These are phyloP conservation scores for Drosophila arawakana DNA, from an alignment of 1,140 invertebrate genomes.

Conservation along the genomic window DNA sequence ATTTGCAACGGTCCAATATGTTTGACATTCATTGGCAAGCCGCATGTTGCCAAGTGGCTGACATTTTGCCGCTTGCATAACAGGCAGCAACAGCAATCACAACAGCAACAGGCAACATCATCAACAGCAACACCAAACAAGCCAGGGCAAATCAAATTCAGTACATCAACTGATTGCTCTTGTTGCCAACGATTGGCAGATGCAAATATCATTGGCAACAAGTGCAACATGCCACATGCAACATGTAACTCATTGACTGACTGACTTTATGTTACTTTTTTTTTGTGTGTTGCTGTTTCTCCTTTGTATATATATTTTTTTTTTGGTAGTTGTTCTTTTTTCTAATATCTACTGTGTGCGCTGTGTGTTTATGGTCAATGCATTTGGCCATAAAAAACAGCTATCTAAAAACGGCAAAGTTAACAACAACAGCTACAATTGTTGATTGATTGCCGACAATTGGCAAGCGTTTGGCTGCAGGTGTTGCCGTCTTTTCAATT, in stretches of 20 bases:
- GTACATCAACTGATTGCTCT: slow-evolving; percentile 78
- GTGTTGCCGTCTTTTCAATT: slow-evolving; percentile 65
- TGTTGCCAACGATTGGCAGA: slow-evolving; percentile 67
- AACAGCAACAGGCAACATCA: slow-evolving; percentile 49
- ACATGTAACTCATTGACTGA: slow-evolving; percentile 11
- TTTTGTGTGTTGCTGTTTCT: slow-evolving; percentile 13
- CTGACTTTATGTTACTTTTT: slow-evolving; percentile 1
- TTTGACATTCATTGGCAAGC: slow-evolving; percentile 76
- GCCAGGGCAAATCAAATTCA: slow-evolving; percentile 69
- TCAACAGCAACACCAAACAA: slow-evolving; percentile 45
- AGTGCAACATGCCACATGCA: slow-evolving; percentile 57
- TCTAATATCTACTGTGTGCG: slow-evolving; percentile 34
- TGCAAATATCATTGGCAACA: slow-evolving; percentile 70
- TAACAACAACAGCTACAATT: slow-evolving; percentile 54
- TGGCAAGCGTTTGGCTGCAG: slow-evolving; percentile 57
- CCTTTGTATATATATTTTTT: slow-evolving; percentile 23
- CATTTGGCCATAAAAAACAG: slow-evolving; percentile 70
- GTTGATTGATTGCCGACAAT: slow-evolving; percentile 79
- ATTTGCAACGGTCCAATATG: slow-evolving; percentile 80
- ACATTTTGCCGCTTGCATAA: slow-evolving; percentile 80
- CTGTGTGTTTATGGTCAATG: slow-evolving; percentile 58
- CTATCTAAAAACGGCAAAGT: slow-evolving; percentile 56
- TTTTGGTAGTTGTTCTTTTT: slow-evolving; percentile 9
- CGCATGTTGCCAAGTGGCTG: slow-evolving; percentile 77
- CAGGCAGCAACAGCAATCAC: slow-evolving; percentile 53